A percentile compares a stretch with the other conserved stretches of the same genome.
These are phyloP conservation scores for Thaleichthys pacificus DNA, from an alignment of 2,797 vertebrate genomes.

Conservation along the genomic window DNA sequence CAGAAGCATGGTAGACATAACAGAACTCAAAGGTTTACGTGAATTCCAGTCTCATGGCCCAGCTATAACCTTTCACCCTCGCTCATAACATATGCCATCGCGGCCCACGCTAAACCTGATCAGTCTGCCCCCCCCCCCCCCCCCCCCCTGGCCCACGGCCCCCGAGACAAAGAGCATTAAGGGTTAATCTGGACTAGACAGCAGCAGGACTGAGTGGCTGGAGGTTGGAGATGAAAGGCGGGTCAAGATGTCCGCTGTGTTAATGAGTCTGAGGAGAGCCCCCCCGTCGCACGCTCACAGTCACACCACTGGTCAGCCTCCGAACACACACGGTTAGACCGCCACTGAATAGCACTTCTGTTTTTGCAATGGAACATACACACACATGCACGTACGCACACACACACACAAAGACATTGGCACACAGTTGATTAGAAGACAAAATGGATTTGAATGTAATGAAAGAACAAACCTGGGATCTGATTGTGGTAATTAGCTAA, in stretches of 20 bases:
- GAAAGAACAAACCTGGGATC: not conserved
- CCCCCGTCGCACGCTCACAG: not conserved
- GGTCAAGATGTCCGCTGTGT: not conserved
- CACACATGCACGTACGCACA: not conserved
- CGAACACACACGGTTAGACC: not conserved
- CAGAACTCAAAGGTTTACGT: not conserved
- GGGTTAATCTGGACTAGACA: conserved; percentile 60
- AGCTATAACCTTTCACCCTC: conserved; percentile 32
- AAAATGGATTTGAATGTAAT: conserved; percentile 51
- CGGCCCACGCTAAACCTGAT: not conserved
- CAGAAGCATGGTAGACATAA: not conserved
- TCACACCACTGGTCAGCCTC: not conserved
- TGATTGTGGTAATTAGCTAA: conserved; percentile 49
- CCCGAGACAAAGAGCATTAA: conserved; percentile 70
- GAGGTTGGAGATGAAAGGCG: not conserved
- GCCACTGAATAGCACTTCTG: too few species aligned
- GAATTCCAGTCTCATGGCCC: not conserved
- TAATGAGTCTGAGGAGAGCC: not conserved
- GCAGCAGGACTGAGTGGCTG: conserved; percentile 43
- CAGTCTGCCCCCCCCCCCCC: conserved; percentile 39
- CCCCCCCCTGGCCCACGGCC: conserved; percentile 28
- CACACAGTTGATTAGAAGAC: conserved; percentile 47
- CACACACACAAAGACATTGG: conserved; percentile 8
- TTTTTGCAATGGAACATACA: not conserved
- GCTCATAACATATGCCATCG: conserved; percentile 15